Conservation (phyloP, 2,888 invertebrate species). For the Melipona bicolor region DNA sequence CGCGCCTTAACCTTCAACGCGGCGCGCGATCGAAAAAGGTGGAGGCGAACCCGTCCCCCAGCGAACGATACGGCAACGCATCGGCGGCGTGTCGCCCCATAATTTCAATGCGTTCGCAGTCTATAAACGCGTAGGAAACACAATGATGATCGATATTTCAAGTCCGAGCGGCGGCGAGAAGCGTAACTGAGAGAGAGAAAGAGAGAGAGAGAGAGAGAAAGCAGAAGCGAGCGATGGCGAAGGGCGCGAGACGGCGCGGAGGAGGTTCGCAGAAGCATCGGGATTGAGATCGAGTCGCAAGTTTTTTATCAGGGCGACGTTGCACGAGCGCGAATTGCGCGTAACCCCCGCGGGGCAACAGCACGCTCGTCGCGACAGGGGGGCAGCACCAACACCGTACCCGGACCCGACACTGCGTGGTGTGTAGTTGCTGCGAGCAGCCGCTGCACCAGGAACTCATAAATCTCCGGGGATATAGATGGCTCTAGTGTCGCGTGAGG, state of each 20-base stretch:
- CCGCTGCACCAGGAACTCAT: conserved; percentile 83
- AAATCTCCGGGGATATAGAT: conserved; percentile 84
- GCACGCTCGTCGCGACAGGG: conserved; percentile 82
- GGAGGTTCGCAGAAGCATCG: conserved; percentile 67
- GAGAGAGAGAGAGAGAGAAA: neutral
- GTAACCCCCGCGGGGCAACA: conserved; percentile 84
- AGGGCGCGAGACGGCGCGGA: conserved; percentile 18
- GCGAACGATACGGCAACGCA: neutral
- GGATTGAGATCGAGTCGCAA: conserved; percentile 81
- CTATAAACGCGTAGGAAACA: conserved; percentile 49
- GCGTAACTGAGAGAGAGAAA: conserved; percentile 5
- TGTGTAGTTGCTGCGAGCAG: conserved; percentile 81
- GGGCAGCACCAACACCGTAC: conserved; percentile 76
- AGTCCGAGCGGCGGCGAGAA: conserved; percentile 17
- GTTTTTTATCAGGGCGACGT: conserved; percentile 79
- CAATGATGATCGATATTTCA: conserved; percentile 59
- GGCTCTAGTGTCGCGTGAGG: conserved; percentile 84
- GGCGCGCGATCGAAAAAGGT: neutral
- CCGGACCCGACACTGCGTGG: conserved; percentile 77
- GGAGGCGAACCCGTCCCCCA: neutral
- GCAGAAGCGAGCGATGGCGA: conserved; percentile 11
- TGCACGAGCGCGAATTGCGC: conserved; percentile 83
- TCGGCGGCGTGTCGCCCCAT: conserved; percentile 23
- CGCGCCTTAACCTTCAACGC: neutral
- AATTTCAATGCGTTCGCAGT: conserved; percentile 51